Evolutionary conservation across 2,113 vertebrate genomes (phyloP).

Genomic region (Montifringilla adamsi): DNA sequence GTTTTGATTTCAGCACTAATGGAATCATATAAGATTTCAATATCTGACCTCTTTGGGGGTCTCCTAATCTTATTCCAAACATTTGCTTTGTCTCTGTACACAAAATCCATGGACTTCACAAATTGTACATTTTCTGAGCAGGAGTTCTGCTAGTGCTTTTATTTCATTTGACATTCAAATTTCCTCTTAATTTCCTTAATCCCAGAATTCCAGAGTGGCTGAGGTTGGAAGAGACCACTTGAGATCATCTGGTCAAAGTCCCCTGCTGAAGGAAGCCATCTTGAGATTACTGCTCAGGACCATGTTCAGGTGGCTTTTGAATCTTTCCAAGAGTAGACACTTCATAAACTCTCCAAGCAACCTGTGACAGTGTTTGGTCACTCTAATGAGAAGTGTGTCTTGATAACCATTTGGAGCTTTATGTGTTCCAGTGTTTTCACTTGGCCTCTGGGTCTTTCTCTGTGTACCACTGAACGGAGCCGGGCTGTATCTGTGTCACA

Average conservation of each 20-base stretch:
- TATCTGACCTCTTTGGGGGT: neutral
- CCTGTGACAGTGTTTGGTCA: neutral
- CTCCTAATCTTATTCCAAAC: neutral
- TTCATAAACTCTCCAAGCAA: neutral
- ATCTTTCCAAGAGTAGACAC: neutral
- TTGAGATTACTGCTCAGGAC: neutral
- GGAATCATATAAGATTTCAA: neutral
- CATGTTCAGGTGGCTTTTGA: neutral
- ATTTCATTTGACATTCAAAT: neutral
- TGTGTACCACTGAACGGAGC: neutral
- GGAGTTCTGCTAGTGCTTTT: neutral
- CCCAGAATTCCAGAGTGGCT: neutral
- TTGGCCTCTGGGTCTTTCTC: neutral
- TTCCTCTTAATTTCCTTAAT: neutral
- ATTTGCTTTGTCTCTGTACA: neutral
- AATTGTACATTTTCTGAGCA: neutral
- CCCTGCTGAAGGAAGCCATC: neutral
- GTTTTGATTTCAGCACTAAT: neutral
- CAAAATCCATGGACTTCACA: neutral
- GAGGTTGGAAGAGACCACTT: neutral
- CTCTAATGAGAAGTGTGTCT: neutral
- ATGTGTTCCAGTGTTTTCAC: neutral
- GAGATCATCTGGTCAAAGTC: neutral
- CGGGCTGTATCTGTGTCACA: accelerated
- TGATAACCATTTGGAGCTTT: neutral